phyloP scores from a whole-genome alignment of 2,888 invertebrate genomes.

The Cataglyphis livida region DNA sequence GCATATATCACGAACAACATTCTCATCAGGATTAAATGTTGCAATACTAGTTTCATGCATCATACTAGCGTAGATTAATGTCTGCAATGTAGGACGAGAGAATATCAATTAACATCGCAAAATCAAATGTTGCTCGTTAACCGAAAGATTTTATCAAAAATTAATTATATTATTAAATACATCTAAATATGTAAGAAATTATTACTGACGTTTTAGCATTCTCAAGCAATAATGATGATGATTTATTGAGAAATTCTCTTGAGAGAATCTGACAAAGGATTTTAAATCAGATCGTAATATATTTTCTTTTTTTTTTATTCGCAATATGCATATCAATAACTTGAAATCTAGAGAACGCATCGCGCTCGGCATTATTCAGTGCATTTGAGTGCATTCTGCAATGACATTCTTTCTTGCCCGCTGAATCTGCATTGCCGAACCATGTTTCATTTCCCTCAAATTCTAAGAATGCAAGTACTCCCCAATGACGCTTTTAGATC shows the following conservation, averaged over 20 bases:
- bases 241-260: background rate
- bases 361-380: slow-evolving; percentile 6
- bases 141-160: background rate
- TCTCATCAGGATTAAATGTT: slow-evolving; percentile 15
- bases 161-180: slow-evolving; percentile 2
- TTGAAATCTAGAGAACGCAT: slow-evolving; percentile 4
- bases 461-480: slow-evolving; percentile 45
- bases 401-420: slow-evolving; percentile 25
- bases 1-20: background rate
- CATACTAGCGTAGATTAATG: background rate
- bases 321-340: slow-evolving; percentile 4
- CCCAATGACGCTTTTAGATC: slow-evolving; percentile 60
- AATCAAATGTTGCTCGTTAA: background rate
- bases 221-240: no score
- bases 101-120: background rate
- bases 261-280: background rate
- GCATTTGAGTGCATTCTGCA: slow-evolving; percentile 12
- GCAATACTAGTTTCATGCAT: slow-evolving; percentile 9
- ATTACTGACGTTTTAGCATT: background rate
- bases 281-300: background rate
- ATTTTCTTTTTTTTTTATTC: background rate
- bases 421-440: slow-evolving; percentile 38
- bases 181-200: background rate
- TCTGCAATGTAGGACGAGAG: background rate
- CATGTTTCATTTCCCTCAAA: background rate